A percentile compares a stretch with the other conserved stretches of the same genome.
These are phyloP conservation scores for Panulirus ornatus DNA, from an alignment of 1,140 invertebrate species.

Conservation along the genomic window DNA sequence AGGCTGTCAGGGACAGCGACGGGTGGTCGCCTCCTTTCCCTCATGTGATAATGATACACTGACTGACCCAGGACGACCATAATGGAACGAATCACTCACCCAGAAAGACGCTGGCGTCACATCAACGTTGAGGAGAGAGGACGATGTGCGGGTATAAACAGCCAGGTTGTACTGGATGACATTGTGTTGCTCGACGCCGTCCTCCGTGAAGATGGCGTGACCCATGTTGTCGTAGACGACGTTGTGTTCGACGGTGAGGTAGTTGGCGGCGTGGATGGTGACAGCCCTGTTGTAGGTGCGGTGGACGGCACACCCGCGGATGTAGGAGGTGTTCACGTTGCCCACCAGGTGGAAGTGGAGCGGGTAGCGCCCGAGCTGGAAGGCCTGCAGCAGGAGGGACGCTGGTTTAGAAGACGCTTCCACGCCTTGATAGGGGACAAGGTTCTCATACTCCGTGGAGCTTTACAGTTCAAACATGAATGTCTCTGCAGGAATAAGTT, in stretches of 20 bases:
- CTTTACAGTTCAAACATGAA: too few relatives aligned
- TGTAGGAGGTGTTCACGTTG: constrained; percentile 53
- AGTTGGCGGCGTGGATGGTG: constrained; percentile 68
- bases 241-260: constrained; percentile 66
- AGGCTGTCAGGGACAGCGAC: too few relatives aligned
- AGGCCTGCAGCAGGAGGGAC: constrained; percentile 41
- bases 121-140: constrained; percentile 69
- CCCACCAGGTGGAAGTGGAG: constrained; percentile 73
- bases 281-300: constrained; percentile 72
- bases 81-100: too few relatives aligned
- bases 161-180: constrained; percentile 72
- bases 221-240: constrained; percentile 72
- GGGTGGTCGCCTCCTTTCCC: too few relatives aligned
- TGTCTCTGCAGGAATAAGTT: too few relatives aligned
- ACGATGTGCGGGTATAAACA: constrained; percentile 58
- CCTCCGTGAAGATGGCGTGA: constrained; percentile 71
- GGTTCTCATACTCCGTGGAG: too few relatives aligned
- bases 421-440: too few relatives aligned
- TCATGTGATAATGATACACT: too few relatives aligned
- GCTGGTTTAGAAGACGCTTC: not conserved
- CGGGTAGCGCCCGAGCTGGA: constrained; percentile 68
- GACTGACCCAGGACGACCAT: too few relatives aligned
- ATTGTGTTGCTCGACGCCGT: constrained; percentile 69
- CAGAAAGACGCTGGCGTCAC: constrained; percentile 65
- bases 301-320: constrained; percentile 68